Evolutionary conservation across 2,797 vertebrate species (phyloP).

Genomic region (Podarcis siculus): DNA sequence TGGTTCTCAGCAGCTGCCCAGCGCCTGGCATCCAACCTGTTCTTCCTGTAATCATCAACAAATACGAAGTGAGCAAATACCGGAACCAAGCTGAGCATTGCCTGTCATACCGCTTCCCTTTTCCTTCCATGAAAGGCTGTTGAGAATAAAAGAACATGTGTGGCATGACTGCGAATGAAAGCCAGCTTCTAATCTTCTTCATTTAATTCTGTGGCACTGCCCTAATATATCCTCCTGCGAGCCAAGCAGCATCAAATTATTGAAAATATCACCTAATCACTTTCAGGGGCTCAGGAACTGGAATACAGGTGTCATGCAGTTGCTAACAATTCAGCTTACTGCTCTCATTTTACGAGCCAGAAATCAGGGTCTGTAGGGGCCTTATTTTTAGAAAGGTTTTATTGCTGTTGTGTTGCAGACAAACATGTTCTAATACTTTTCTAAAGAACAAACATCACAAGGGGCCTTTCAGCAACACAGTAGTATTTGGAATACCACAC

Average conservation of each 20-base stretch:
- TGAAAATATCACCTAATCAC: conserved; percentile 6
- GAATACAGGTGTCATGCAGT: background rate
- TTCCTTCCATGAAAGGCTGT: background rate
- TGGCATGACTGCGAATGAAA: background rate
- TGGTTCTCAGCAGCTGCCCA: no score
- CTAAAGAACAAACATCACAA: background rate
- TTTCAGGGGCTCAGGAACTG: background rate
- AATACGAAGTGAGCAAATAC: background rate
- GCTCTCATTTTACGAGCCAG: background rate
- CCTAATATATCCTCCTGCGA: background rate
- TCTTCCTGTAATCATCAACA: background rate
- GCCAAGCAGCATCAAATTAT: background rate
- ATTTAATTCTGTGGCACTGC: conserved; percentile 2
- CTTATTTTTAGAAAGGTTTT: background rate
- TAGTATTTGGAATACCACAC: background rate
- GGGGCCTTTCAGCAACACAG: background rate
- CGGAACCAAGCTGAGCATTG: background rate
- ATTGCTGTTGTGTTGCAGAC: background rate
- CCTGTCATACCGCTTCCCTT: background rate
- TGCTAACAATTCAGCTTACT: background rate
- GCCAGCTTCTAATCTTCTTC: background rate
- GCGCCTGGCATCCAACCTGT: background rate
- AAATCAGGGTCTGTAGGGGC: background rate
- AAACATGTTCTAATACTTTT: background rate
- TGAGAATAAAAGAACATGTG: background rate